A percentile compares a stretch with the other conserved stretches of the same genome.
Evolutionary conservation across 2,888 invertebrate genomes (phyloP).

Genomic region (Hemistola chrysoprasaria): DNA sequence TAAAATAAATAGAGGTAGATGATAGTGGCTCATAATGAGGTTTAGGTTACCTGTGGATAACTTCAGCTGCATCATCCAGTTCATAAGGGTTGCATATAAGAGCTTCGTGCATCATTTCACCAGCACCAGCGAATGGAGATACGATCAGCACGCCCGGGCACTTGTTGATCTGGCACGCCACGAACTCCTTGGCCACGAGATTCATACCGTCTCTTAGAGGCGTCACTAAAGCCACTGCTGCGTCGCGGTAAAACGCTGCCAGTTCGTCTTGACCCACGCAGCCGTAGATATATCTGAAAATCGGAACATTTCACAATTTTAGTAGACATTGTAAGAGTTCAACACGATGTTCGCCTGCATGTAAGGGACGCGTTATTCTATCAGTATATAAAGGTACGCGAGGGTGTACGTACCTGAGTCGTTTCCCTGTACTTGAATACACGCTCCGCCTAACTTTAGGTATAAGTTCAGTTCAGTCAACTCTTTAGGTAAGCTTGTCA

Average conservation of each 20-base stretch:
- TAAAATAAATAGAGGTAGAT: no score
- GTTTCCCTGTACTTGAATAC: no score
- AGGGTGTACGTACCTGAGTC: no score
- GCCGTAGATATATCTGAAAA: slow-evolving; percentile 89
- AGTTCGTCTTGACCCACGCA: slow-evolving; percentile 93
- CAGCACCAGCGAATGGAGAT: slow-evolving; percentile 95
- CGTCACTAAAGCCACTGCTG: slow-evolving; percentile 93
- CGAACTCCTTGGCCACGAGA: slow-evolving; percentile 95
- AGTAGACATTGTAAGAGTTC: no score
- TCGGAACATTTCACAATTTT: no score
- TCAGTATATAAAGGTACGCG: no score
- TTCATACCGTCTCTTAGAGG: slow-evolving; percentile 96
- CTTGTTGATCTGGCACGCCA: slow-evolving; percentile 94
- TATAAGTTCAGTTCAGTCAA: no score
- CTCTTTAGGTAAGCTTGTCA: no score
- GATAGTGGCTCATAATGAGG: not conserved
- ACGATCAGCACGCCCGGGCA: slow-evolving; percentile 93
- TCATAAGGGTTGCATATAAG: slow-evolving; percentile 95
- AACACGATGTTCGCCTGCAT: no score
- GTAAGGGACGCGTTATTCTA: no score
- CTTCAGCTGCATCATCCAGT: slow-evolving; percentile 92
- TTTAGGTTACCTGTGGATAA: slow-evolving; percentile 86
- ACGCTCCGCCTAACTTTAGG: no score
- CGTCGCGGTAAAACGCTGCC: slow-evolving; percentile 93
- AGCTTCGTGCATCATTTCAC: slow-evolving; percentile 97